Conservation (phyloP, 2,797 vertebrate species). For the Hafferia zeledoni region DNA sequence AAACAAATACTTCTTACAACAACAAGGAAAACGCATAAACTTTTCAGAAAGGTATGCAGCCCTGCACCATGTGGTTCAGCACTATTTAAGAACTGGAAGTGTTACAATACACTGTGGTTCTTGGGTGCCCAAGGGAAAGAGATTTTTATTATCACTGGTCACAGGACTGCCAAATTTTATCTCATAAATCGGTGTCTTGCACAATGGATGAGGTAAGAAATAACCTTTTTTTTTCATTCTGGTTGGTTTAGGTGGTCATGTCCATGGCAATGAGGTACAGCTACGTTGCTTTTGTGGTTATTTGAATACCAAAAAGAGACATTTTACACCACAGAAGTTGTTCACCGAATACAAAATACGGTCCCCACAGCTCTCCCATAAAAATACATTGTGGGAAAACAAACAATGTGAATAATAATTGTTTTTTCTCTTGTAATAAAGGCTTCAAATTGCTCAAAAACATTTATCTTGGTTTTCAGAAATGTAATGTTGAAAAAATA, state of each 20-base stretch:
- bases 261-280: background rate
- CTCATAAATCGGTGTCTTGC: constrained; percentile 19
- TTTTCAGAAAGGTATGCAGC: background rate
- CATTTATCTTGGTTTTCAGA: background rate
- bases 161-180: constrained; percentile 29
- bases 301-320: constrained; percentile 9
- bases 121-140: constrained; percentile 23
- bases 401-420: background rate
- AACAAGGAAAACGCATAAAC: background rate
- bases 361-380: background rate
- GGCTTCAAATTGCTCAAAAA: background rate
- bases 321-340: constrained; percentile 14
- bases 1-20: background rate
- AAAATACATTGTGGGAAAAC: constrained; percentile 18
- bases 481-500: background rate
- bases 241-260: constrained; percentile 40
- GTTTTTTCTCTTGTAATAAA: background rate
- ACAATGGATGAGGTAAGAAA: constrained; percentile 51
- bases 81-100: background rate
- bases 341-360: background rate
- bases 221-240: constrained; percentile 5
- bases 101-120: constrained; percentile 43
- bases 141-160: constrained; percentile 42
- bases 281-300: constrained; percentile 1
- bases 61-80: background rate